Percentiles rank a stretch among this genome's conserved stretches.
Evolutionary conservation across 92 coral and sea anemone genomes (phyloP).

Genomic region (Montipora capitata): DNA sequence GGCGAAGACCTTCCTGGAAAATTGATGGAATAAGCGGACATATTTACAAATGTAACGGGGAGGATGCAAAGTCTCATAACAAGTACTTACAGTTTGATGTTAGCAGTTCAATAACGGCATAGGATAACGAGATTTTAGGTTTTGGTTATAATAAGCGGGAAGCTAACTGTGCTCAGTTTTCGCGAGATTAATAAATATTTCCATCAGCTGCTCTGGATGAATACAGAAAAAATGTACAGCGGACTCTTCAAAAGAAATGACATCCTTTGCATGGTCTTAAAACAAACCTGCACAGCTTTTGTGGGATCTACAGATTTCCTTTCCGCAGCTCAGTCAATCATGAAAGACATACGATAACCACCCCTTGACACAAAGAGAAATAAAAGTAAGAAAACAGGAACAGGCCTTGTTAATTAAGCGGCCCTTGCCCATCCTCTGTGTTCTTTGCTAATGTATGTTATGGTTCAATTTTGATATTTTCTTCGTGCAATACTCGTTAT

Average conservation of each 20-base stretch:
- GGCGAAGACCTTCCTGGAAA: background rate
- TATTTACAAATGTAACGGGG: background rate
- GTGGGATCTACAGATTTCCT: background rate
- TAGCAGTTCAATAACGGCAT: too few species aligned
- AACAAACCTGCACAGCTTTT: too few species aligned
- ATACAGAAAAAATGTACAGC: background rate
- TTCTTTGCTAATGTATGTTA: background rate
- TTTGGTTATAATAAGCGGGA: background rate
- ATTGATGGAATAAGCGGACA: background rate
- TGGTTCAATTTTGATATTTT: slow-evolving; percentile 1
- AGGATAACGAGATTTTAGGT: background rate
- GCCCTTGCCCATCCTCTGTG: slow-evolving; percentile 3
- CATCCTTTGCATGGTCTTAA: background rate
- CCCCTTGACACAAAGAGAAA: background rate
- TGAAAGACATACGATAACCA: background rate
- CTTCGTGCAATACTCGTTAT: background rate
- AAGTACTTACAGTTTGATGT: too few species aligned
- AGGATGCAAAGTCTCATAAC: slow-evolving; percentile 1
- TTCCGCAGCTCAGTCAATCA: slow-evolving; percentile 5
- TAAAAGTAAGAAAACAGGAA: background rate
- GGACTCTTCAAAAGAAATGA: slow-evolving; percentile 3
- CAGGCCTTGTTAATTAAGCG: background rate
- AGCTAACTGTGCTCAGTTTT: slow-evolving; percentile 1
- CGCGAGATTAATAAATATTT: background rate
- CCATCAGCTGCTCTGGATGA: background rate